Evolutionary conservation across 2,113 vertebrate species (phyloP).

Genomic region (Passer domesticus): DNA sequence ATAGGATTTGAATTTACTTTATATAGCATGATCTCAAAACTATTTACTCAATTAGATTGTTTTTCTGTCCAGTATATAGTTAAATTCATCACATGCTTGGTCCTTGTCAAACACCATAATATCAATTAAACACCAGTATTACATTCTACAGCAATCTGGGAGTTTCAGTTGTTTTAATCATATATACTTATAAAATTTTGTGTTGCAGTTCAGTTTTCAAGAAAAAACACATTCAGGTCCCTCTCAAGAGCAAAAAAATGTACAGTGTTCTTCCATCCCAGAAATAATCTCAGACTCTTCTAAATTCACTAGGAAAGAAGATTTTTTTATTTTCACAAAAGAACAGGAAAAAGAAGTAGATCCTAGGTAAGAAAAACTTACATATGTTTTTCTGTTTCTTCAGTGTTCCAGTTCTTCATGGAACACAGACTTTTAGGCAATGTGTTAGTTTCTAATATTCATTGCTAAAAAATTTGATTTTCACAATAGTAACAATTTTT

Average conservation of each 20-base stretch:
- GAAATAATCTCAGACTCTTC: constrained; percentile 36
- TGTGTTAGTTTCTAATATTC: background rate
- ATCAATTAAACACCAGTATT: background rate
- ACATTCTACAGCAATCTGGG: background rate
- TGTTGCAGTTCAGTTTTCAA: constrained; percentile 58
- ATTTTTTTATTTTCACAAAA: constrained; percentile 66
- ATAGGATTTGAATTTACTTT: background rate
- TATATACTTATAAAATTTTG: background rate
- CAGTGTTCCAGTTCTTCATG: background rate
- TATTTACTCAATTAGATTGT: background rate
- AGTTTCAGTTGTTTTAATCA: background rate
- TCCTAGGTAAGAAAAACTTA: constrained; percentile 62
- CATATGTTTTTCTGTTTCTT: background rate
- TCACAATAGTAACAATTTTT: background rate
- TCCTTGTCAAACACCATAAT: background rate
- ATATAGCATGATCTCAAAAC: background rate
- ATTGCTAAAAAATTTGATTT: background rate
- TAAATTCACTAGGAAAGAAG: constrained; percentile 12
- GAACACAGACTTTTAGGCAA: background rate
- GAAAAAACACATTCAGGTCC: constrained; percentile 9
- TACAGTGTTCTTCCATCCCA: background rate
- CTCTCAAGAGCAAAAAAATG: constrained; percentile 50
- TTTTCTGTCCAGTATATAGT: background rate
- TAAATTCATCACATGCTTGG: background rate
- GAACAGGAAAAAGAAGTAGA: constrained; percentile 46